A percentile compares a stretch with the other conserved stretches of the same genome.
Conservation (phyloP, 1,140 invertebrate genomes). For the Idris sp. region DNA sequence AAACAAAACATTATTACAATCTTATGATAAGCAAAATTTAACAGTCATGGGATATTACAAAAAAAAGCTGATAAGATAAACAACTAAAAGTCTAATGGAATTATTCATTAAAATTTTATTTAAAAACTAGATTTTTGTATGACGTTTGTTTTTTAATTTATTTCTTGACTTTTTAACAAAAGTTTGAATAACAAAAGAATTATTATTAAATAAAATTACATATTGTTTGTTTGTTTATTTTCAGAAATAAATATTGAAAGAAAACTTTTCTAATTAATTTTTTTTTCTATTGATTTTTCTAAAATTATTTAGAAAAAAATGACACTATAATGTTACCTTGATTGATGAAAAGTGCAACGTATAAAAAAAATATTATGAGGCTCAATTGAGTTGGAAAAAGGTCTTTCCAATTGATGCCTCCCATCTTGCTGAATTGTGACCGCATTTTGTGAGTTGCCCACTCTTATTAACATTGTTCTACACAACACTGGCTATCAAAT, state of each 20-base stretch:
- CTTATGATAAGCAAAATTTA: conserved; percentile 20
- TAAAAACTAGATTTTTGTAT: too few species aligned
- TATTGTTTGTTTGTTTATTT: too few species aligned
- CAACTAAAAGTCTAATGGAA: background rate
- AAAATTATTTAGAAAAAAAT: too few species aligned
- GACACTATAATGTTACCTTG: conserved; percentile 87
- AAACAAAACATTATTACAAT: conserved; percentile 15
- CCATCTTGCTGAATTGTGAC: conserved; percentile 52
- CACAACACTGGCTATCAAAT: conserved; percentile 12
- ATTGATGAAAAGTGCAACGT: conserved; percentile 89
- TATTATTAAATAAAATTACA: too few species aligned
- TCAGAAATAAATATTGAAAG: too few species aligned
- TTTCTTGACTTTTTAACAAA: too few species aligned
- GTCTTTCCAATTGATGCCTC: conserved; percentile 80
- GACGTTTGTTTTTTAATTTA: too few species aligned
- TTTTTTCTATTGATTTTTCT: too few species aligned
- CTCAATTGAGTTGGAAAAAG: conserved; percentile 89
- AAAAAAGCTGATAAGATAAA: conserved; percentile 39
- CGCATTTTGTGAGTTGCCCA: conserved; percentile 3
- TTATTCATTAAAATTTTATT: background rate
- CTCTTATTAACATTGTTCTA: conserved; percentile 28
- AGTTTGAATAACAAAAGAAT: too few species aligned
- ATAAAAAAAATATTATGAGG: conserved; percentile 88
- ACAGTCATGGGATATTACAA: conserved; percentile 11
- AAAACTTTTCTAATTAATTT: too few species aligned